phyloP scores from a whole-genome alignment of 2,113 vertebrate species.

The Ptychochromis oligacanthus region DNA sequence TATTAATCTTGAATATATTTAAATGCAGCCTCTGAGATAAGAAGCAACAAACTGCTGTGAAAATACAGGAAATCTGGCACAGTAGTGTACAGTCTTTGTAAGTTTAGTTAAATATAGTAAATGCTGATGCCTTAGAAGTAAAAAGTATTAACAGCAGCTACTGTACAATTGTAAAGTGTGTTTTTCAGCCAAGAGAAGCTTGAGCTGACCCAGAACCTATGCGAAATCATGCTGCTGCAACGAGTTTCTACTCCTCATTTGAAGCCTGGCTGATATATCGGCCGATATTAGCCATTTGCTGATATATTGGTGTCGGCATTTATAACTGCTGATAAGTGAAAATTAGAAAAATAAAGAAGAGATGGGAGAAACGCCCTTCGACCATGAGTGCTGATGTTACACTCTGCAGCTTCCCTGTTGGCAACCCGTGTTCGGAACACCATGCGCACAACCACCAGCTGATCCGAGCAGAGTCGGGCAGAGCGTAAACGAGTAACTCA shows the following conservation, averaged over 20 bases:
- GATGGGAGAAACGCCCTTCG: not conserved
- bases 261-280: not conserved
- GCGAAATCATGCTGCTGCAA: not conserved
- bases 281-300: not conserved
- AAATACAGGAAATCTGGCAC: not conserved
- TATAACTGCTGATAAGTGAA: not conserved
- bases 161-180: too few relatives aligned
- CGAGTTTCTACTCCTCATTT: not conserved
- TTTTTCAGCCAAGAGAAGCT: not conserved
- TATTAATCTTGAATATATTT: not conserved
- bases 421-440: not conserved
- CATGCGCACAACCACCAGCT: not conserved
- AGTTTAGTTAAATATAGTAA: too few relatives aligned
- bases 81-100: too few relatives aligned
- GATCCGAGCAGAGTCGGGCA: not conserved
- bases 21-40: not conserved
- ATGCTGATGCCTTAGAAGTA: too few relatives aligned
- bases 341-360: not conserved
- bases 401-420: too few relatives aligned
- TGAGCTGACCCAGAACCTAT: not conserved
- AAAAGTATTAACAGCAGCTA: too few relatives aligned
- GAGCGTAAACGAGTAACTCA: not conserved
- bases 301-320: not conserved
- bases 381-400: not conserved
- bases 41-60: not conserved